phyloP scores from a whole-genome alignment of 92 coral and sea anemone species.

The Palythoa grandiflora region DNA sequence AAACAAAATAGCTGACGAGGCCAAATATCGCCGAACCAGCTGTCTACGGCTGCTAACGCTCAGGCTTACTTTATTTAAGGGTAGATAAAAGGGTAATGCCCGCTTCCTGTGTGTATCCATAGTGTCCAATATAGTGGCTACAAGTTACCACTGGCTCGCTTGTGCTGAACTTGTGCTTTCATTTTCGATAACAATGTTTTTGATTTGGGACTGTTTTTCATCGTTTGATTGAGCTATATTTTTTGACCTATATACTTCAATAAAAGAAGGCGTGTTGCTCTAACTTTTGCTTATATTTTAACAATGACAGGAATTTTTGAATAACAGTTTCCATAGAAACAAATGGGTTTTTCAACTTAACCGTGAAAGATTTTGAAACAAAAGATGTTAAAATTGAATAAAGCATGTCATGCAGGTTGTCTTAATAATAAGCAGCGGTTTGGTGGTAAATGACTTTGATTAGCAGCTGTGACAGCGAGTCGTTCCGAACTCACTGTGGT shows the following conservation, averaged over 20 bases:
- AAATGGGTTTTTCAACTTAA: constrained; percentile 21
- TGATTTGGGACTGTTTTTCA: background rate
- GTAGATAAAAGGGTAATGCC: too few relatives aligned
- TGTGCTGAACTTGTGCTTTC: too few relatives aligned
- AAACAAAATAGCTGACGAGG: too few relatives aligned
- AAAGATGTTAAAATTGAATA: constrained; percentile 37
- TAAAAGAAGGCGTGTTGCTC: background rate
- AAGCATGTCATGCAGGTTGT: constrained; percentile 17
- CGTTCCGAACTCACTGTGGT: background rate
- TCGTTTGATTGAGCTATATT: background rate
- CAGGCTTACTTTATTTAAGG: too few relatives aligned
- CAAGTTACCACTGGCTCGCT: too few relatives aligned
- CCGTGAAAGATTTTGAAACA: constrained; percentile 5
- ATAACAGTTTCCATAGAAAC: constrained; percentile 13
- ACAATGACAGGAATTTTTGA: background rate
- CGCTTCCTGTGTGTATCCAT: too few relatives aligned
- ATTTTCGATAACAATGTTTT: too few relatives aligned
- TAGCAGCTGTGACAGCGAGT: constrained; percentile 14
- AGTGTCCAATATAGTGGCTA: too few relatives aligned
- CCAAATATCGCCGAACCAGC: too few relatives aligned
- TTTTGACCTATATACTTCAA: background rate
- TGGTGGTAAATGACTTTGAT: background rate
- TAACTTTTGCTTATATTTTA: background rate
- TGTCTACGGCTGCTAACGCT: too few relatives aligned
- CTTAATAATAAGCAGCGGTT: background rate